Conservation (phyloP, 2,797 vertebrate species). For the Enteromius fasciolatus region DNA sequence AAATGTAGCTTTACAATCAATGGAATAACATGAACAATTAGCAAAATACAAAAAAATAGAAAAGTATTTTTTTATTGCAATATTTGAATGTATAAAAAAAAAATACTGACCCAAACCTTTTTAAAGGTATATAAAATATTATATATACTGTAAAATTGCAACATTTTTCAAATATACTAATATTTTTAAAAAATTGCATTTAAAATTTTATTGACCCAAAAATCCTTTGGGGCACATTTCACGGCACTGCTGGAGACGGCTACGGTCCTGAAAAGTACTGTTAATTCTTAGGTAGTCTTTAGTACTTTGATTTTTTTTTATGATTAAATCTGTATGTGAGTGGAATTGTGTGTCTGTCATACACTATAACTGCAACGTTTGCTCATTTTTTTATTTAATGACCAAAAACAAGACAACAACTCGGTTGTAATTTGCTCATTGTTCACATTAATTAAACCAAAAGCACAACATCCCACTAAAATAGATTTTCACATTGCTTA, state of each 20-base stretch:
- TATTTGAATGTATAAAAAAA: background rate
- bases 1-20: background rate
- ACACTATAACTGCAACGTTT: background rate
- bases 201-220: background rate
- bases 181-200: background rate
- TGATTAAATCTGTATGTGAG: slow-evolving; percentile 7
- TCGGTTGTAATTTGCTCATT: background rate
- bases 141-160: background rate
- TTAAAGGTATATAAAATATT: background rate
- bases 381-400: background rate
- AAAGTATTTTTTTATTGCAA: too few relatives aligned
- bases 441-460: slow-evolving; percentile 58
- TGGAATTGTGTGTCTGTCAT: background rate
- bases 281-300: background rate
- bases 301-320: background rate
- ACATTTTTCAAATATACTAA: background rate
- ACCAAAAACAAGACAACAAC: background rate
- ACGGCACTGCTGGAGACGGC: background rate
- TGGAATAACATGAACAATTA: background rate
- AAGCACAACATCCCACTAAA: background rate
- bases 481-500: background rate
- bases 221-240: background rate
- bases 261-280: background rate
- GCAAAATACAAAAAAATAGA: background rate
- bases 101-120: background rate